Evolutionary conservation across 2,113 vertebrate species (phyloP).

Genomic region (Sylvietta virens): DNA sequence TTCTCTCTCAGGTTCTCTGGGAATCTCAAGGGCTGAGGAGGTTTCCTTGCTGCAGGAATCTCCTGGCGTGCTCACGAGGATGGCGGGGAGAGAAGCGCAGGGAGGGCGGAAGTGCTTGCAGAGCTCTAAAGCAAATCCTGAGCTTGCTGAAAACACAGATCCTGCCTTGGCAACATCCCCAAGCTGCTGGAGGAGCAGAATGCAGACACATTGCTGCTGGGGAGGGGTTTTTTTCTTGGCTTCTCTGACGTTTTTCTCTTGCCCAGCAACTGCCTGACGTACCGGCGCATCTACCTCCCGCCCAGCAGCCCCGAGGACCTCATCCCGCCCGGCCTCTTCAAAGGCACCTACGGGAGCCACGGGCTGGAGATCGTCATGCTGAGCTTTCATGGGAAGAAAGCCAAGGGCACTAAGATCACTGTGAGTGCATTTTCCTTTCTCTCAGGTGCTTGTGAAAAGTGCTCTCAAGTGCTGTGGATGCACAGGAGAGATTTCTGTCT

Average conservation of each 20-base stretch:
- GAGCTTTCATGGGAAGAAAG: conserved; percentile 85
- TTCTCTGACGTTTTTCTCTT: neutral
- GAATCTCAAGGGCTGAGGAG: neutral
- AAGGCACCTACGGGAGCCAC: conserved; percentile 96
- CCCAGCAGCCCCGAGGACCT: conserved; percentile 82
- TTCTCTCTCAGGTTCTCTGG: neutral
- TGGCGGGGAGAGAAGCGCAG: neutral
- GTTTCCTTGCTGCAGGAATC: neutral
- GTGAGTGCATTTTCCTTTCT: conserved; percentile 65
- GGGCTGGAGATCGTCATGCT: conserved; percentile 98
- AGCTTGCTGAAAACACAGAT: neutral
- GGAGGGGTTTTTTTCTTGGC: neutral
- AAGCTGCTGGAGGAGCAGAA: neutral
- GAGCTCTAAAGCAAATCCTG: neutral
- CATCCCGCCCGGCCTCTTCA: conserved; percentile 91
- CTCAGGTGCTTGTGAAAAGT: neutral
- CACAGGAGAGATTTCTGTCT: neutral
- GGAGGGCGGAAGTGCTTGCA: neutral
- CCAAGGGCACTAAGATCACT: conserved; percentile 93
- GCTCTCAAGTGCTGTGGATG: fast-evolving
- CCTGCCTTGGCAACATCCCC: neutral
- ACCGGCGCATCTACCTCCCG: conserved; percentile 95
- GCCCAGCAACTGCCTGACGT: conserved; percentile 96
- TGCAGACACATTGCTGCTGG: neutral
- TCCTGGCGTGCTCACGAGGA: neutral